Evolutionary conservation across 2,888 invertebrate species (phyloP), one percentile per base, ranked within the genome.

Genomic region (Arenicola marina): DNA sequence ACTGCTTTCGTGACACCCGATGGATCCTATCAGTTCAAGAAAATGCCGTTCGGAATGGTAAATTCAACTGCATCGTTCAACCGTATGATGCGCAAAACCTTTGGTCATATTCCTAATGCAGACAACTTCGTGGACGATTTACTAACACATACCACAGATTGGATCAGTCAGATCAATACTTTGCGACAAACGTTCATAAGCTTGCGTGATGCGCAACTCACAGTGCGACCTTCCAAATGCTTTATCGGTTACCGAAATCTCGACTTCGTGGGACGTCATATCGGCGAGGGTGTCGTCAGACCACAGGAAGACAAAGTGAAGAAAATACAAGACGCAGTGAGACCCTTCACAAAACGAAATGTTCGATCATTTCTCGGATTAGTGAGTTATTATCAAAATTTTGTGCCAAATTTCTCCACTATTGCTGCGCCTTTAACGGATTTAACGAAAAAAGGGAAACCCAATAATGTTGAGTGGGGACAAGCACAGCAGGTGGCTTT

Each of bases 391-490:
- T 53, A 53, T 53, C 7, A 62, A 34, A 62, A 59, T 33, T 63
- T 48, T 33, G 55, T 70, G 21, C 69, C 69, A 0, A 67, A 67
- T 43, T 70, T 71, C 33, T 26, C 66, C 4, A 51, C 34, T 11
- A 55, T 71, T 21, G 64, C 69, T 3, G 33, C 46, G 1, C 65
- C 68, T 2, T 45, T 72, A 24, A 66, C 68, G 11, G 68, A 67
- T n/a, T 45, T 69, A 32, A 65, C 67, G 1, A 68, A 61, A 32
- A 70, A 64, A 31, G 62, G 63, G 3, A 2, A 55, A 29, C 58
- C 62, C 28, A 65, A 62, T 53, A 58, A 48, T 11, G 62, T 70
- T 21, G 11, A 11, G 2, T 70, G 65, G 67, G 28, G 21, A 24
- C 21, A 32, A 18, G 29, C 4, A 11, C 51, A 51, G 4, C 11